Evolutionary conservation across 2,888 invertebrate species (phyloP).

Genomic region (Drosophila infuscata): DNA sequence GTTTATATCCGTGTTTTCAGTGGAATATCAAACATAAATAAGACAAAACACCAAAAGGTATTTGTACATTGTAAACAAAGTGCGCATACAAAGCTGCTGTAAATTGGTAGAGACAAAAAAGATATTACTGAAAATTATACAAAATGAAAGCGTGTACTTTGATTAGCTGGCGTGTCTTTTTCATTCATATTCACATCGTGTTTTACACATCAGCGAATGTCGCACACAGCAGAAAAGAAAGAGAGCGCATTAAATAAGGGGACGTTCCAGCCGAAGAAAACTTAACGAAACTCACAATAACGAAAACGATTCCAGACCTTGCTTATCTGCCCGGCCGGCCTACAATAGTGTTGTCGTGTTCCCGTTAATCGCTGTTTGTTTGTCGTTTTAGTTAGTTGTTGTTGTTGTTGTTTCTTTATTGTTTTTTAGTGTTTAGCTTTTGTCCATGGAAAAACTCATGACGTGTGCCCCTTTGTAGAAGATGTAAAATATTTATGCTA

Average conservation of each 20-base stretch:
- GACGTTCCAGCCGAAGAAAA: slow-evolving; percentile 38
- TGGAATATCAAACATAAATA: slow-evolving; percentile 32
- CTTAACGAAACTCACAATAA: slow-evolving; percentile 36
- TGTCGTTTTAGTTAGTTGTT: slow-evolving; percentile 28
- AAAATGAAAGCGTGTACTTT: slow-evolving; percentile 76
- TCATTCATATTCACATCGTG: slow-evolving; percentile 76
- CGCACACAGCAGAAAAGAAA: slow-evolving; percentile 34
- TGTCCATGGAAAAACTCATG: slow-evolving; percentile 52
- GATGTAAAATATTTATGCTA: slow-evolving; percentile 38
- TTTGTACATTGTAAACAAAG: slow-evolving; percentile 28
- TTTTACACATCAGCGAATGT: slow-evolving; percentile 58
- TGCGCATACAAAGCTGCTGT: slow-evolving; percentile 9
- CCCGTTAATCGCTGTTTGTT: slow-evolving; percentile 52
- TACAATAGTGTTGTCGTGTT: slow-evolving; percentile 35
- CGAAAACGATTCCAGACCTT: slow-evolving; percentile 21
- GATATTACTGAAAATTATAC: slow-evolving; percentile 23
- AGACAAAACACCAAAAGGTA: slow-evolving; percentile 49
- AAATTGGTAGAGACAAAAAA: slow-evolving; percentile 1
- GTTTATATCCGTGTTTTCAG: slow-evolving; percentile 41
- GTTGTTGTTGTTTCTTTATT: background rate
- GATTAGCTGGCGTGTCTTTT: slow-evolving; percentile 72
- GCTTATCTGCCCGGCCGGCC: slow-evolving; percentile 58
- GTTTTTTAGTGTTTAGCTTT: slow-evolving; percentile 9
- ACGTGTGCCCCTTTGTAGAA: slow-evolving; percentile 55
- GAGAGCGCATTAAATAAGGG: slow-evolving; percentile 12